A percentile compares a stretch with the other conserved stretches of the same genome.
phyloP scores from a whole-genome alignment of 2,888 invertebrate species.

The Volucella inflata region DNA sequence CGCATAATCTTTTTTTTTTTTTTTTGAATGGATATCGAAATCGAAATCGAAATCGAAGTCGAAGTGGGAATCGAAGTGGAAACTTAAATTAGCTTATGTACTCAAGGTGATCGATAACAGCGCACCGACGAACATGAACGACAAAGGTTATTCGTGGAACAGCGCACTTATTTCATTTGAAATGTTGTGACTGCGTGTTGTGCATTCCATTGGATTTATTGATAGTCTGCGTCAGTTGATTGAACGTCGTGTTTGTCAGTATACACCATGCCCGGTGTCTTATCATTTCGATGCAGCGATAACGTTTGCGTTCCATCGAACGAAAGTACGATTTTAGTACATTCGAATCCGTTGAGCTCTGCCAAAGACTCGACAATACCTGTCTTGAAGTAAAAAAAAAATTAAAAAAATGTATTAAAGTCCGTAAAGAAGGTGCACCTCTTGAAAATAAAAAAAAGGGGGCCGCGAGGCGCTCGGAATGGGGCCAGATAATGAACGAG shows the following conservation, averaged over 20 bases:
- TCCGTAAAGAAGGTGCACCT: not conserved
- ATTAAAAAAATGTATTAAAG: not conserved
- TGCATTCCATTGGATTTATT: slow-evolving; percentile 65
- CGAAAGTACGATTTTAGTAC: no score
- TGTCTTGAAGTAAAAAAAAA: slow-evolving; percentile 16
- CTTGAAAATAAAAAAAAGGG: not conserved
- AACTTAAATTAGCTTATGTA: not conserved
- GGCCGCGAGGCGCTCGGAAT: slow-evolving; percentile 18
- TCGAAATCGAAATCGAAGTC: not conserved
- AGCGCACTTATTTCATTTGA: slow-evolving; percentile 25
- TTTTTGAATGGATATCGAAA: not conserved
- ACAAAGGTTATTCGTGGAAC: not conserved
- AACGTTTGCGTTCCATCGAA: slow-evolving; percentile 30
- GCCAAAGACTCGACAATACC: slow-evolving; percentile 1
- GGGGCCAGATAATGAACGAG: slow-evolving; percentile 41
- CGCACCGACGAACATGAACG: not conserved
- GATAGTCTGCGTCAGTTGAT: slow-evolving; percentile 64
- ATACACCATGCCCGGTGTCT: slow-evolving; percentile 26
- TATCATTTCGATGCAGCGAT: slow-evolving; percentile 61
- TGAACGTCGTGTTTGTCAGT: slow-evolving; percentile 62
- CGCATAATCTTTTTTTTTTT: not conserved
- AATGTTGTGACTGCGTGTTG: slow-evolving; percentile 48
- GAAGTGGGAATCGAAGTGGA: not conserved
- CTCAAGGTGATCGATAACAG: not conserved
- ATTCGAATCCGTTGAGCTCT: not conserved